phyloP scores from a whole-genome alignment of 2,888 invertebrate species.

The Merodon equestris region DNA sequence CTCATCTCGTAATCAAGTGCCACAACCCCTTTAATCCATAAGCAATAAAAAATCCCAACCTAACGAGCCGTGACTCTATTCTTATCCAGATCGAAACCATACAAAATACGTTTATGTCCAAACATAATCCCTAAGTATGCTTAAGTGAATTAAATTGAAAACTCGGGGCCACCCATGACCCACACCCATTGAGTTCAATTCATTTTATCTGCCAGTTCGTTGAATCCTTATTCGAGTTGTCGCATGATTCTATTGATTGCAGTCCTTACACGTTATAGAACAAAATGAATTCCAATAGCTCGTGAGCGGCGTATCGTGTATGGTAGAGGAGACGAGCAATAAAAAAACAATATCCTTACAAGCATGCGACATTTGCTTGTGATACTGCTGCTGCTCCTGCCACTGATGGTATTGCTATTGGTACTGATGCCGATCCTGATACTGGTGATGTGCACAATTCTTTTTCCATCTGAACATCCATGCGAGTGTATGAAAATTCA shows the following conservation, averaged over 20 bases:
- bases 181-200: not conserved
- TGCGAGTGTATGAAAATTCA: conserved; percentile 61
- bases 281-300: conserved; percentile 19
- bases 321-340: not conserved
- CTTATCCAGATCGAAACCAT: too few species aligned
- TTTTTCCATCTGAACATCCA: conserved; percentile 36
- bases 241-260: conserved; percentile 9
- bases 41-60: too few species aligned
- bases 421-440: too few species aligned
- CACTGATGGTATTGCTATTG: conserved; percentile 2
- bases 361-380: conserved; percentile 22
- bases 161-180: not conserved
- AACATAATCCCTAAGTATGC: not conserved
- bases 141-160: conserved; percentile 1
- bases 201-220: not conserved
- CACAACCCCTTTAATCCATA: too few species aligned
- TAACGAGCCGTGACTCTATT: too few species aligned
- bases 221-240: not conserved
- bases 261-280: conserved; percentile 24
- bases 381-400: too few species aligned
- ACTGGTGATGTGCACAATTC: not conserved
- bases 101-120: not conserved
- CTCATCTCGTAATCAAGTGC: too few species aligned
- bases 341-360: conserved; percentile 23
- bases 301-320: too few species aligned